Base-by-base conservation (phyloP, 2,888 invertebrate genomes). In the Dolichomitus sp. region DNA sequence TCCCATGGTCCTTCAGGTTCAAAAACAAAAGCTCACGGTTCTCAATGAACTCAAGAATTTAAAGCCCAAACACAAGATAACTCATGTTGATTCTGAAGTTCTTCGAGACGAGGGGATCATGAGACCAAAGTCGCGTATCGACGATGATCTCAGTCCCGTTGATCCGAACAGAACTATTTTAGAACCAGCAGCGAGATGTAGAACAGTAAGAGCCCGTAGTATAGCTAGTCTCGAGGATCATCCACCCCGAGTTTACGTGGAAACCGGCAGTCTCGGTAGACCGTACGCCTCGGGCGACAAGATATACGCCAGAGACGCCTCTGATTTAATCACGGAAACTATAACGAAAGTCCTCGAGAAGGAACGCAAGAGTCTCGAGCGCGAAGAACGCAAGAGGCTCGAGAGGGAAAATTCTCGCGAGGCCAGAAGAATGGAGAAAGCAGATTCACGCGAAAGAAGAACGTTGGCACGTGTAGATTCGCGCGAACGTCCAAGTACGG, bases 71-170 rank as follows among this genome's bases (percentile, higher is more conserved):
- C 89, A 93, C 50, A 92, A 90, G 81, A 93, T 93, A 12, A 92
- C 92, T 0, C 93, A 93, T 75, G 93, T 93, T 1, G 93, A 93
- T 73, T 93, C 93, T 0, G 93, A 93, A 73, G 88, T 93, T 0
- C 80, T 93, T 19, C 85, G 93, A 3, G 93, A 93, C 73, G 92
- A 93, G 81, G 93, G 93, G 68, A 93, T 93, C 7, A 93, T 93
- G 93, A 87, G 91, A 42, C 93, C 93, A 0, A 93, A 93, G 61
- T 93, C 93, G 0, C 89, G 93, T 12, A 92, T 93, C 52, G 93
- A 93, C 70, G 93, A 93, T 69, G 92, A 93, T 66, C 73, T 90
- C 23, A 93, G 92, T 80, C 92, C 92, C 2, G 88, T 89, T 0
- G 93, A 93, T 23, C 37, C 75, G 4, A 89, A 86, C 40, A 86